phyloP scores from a whole-genome alignment of 2,888 invertebrate genomes.

The Machimus rusticus region DNA sequence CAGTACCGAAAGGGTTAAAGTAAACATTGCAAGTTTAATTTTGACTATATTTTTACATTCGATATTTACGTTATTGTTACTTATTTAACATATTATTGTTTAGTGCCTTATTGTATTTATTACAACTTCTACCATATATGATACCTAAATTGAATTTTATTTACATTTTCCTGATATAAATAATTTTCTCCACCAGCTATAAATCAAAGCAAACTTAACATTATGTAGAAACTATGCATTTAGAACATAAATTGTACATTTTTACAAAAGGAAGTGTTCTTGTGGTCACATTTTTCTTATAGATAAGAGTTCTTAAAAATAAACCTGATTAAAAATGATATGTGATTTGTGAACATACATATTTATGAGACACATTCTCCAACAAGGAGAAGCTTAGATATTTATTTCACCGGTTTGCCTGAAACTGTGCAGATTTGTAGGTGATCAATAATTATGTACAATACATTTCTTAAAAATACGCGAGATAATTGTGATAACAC shows the following conservation, averaged over 20 bases:
- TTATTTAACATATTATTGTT: not conserved
- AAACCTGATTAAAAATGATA: not conserved
- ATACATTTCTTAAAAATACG: too few relatives aligned
- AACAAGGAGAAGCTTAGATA: not conserved
- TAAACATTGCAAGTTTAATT: not conserved
- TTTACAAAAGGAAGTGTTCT: not conserved
- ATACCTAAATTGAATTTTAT: not conserved
- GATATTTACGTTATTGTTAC: not conserved
- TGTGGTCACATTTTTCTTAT: not conserved
- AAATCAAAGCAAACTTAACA: not conserved
- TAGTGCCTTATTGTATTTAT: not conserved
- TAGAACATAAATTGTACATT: not conserved
- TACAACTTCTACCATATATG: not conserved
- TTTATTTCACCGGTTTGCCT: not conserved
- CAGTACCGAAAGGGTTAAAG: not conserved
- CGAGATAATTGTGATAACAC: too few relatives aligned
- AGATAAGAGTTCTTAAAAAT: not conserved
- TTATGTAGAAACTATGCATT: not conserved
- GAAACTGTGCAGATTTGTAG: not conserved
- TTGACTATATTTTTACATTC: not conserved
- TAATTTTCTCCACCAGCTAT: not conserved
- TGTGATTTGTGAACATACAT: not conserved
- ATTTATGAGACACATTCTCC: not conserved
- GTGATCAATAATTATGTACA: too few relatives aligned
- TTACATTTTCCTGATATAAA: not conserved